A percentile compares a stretch with the other conserved stretches of the same genome.
Evolutionary conservation across 2,797 vertebrate genomes (phyloP).

Genomic region (Dermochelys coriacea): DNA sequence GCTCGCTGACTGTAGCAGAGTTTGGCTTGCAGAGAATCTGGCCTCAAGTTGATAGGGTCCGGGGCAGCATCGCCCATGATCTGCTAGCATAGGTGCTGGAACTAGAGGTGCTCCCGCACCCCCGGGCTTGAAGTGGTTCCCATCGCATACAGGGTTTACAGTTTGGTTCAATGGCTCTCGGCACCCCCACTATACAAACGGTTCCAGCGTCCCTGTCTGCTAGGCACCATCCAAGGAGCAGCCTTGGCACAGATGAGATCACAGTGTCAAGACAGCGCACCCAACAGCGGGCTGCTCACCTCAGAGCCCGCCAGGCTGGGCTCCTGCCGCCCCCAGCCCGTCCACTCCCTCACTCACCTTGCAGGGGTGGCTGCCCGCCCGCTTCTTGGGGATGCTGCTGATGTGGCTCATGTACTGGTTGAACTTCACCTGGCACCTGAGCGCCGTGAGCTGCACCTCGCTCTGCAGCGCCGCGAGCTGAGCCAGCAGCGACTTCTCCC

Average conservation of each 20-base stretch:
- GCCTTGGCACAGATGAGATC: background rate
- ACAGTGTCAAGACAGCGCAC: background rate
- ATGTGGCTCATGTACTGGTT: slow-evolving; percentile 80
- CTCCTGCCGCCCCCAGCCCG: background rate
- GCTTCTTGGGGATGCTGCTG: slow-evolving; percentile 75
- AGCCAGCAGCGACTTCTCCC: slow-evolving; percentile 78
- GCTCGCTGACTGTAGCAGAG: too few species aligned
- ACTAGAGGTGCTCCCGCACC: too few species aligned
- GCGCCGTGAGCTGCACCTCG: slow-evolving; percentile 78
- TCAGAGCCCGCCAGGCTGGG: background rate
- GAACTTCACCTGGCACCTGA: slow-evolving; percentile 80
- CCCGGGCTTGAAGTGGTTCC: too few species aligned
- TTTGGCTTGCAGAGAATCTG: too few species aligned
- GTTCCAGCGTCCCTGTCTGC: too few species aligned
- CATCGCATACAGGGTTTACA: too few species aligned
- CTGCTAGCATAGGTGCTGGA: too few species aligned
- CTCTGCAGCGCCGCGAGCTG: slow-evolving; percentile 80
- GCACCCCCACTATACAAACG: too few species aligned
- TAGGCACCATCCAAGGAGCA: background rate
- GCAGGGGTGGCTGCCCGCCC: slow-evolving; percentile 49
- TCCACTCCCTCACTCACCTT: slow-evolving; percentile 75
- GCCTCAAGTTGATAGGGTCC: too few species aligned
- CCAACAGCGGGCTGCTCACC: background rate
- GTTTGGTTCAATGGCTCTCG: too few species aligned
- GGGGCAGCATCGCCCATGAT: too few species aligned